phyloP scores from a whole-genome alignment of 1,140 invertebrate species.

The Pomacea maculata region DNA sequence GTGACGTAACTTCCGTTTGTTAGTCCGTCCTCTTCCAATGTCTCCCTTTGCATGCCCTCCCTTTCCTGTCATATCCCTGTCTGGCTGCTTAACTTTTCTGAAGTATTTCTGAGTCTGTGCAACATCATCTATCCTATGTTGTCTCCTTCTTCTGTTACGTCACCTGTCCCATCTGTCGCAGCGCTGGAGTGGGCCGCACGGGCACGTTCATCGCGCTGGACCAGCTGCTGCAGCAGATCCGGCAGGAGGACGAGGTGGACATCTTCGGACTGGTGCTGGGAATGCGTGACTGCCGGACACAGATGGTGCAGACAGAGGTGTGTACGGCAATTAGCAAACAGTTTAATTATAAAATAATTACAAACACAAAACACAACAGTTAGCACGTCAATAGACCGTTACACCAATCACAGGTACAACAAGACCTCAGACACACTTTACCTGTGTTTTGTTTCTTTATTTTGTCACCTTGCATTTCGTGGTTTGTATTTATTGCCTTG shows the following conservation, averaged over 20 bases:
- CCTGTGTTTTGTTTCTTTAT: background rate
- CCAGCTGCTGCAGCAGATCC: constrained; percentile 88
- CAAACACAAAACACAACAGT: background rate
- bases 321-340: background rate
- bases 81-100: background rate
- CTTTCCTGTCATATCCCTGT: background rate
- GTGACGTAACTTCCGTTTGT: background rate
- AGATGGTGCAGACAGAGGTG: constrained; percentile 82
- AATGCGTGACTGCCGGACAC: constrained; percentile 85
- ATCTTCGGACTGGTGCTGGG: constrained; percentile 98
- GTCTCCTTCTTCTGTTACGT: background rate
- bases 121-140: background rate
- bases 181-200: constrained; percentile 65
- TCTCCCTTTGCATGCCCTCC: background rate
- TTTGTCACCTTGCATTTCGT: background rate
- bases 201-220: constrained; percentile 97
- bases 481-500: background rate
- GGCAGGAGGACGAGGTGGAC: constrained; percentile 92
- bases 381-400: no score
- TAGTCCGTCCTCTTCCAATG: background rate
- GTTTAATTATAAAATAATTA: background rate
- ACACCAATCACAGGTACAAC: no score
- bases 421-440: background rate
- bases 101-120: background rate
- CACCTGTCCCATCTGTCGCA: constrained; percentile 22